These are phyloP conservation scores for Diorhabda elongata DNA, from an alignment of 1,140 invertebrate species.

Conservation along the genomic window DNA sequence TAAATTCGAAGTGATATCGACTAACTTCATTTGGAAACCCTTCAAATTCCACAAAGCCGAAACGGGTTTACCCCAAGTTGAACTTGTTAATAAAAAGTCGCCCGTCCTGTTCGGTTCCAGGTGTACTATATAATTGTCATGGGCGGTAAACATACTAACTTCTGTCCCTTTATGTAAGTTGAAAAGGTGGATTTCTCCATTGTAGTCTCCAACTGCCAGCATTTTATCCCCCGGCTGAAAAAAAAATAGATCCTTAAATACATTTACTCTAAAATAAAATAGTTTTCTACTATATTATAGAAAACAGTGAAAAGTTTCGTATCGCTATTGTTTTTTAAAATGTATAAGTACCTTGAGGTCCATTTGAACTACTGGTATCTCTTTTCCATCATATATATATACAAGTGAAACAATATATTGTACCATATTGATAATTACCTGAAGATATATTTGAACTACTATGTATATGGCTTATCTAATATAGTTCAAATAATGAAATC, in stretches of 20 bases:
- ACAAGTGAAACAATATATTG: too few relatives aligned
- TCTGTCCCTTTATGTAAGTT: slow-evolving; percentile 78
- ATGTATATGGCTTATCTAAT: too few relatives aligned
- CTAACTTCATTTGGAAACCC: slow-evolving; percentile 67
- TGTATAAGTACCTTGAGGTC: too few relatives aligned
- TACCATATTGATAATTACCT: too few relatives aligned
- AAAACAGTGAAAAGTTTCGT: too few relatives aligned
- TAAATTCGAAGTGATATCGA: slow-evolving; percentile 5
- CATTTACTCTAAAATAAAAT: too few relatives aligned
- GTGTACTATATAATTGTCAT: slow-evolving; percentile 79
- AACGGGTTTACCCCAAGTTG: slow-evolving; percentile 74
- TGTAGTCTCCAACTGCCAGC: slow-evolving; percentile 79
- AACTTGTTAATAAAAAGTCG: slow-evolving; percentile 78
- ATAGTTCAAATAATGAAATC: too few relatives aligned
- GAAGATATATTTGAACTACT: too few relatives aligned
- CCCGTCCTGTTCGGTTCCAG: slow-evolving; percentile 71
- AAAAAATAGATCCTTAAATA: neutral
- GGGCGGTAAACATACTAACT: slow-evolving; percentile 72
- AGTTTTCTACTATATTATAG: too few relatives aligned
- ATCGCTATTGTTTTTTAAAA: too few relatives aligned
- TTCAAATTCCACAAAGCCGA: slow-evolving; percentile 83
- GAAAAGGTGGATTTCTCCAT: slow-evolving; percentile 83
- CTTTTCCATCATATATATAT: too few relatives aligned
- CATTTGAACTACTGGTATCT: too few relatives aligned
- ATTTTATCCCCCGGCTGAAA: slow-evolving; percentile 72